Conservation (phyloP, 2,797 vertebrate species). For the Hafferia zeledoni region DNA sequence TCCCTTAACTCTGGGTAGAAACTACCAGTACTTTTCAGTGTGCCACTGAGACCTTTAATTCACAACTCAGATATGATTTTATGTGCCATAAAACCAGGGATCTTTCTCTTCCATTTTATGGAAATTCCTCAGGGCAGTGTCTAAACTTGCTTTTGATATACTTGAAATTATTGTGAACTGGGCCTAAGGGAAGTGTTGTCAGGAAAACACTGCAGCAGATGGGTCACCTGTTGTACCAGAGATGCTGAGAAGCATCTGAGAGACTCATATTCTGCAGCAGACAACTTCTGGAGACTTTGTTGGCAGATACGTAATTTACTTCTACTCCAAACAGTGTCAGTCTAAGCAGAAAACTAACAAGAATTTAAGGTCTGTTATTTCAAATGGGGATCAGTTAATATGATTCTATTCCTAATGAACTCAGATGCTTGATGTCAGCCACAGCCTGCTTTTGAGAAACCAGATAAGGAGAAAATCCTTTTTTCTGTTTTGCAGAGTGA, state of each 20-base stretch:
- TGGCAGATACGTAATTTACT: not conserved
- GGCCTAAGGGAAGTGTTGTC: not conserved
- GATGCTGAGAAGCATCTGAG: not conserved
- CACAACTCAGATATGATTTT: not conserved
- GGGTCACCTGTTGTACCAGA: not conserved
- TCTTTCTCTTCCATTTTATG: not conserved
- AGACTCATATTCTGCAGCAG: not conserved
- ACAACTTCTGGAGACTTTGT: not conserved
- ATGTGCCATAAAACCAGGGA: not conserved
- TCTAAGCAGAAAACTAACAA: not conserved
- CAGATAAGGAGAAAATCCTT: not conserved
- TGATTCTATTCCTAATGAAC: not conserved
- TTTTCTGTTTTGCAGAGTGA: not conserved
- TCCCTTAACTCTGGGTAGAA: not conserved
- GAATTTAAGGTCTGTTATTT: not conserved
- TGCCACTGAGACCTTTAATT: not conserved
- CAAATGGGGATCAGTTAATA: rapidly evolving
- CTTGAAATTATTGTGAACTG: not conserved
- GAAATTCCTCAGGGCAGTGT: not conserved
- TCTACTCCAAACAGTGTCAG: not conserved
- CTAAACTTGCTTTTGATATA: not conserved
- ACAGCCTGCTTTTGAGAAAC: not conserved
- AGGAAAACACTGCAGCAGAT: not conserved
- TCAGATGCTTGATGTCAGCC: not conserved
- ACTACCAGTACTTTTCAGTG: not conserved